phyloP scores from a whole-genome alignment of 2,888 invertebrate species.

The Caradrina kadenii region DNA sequence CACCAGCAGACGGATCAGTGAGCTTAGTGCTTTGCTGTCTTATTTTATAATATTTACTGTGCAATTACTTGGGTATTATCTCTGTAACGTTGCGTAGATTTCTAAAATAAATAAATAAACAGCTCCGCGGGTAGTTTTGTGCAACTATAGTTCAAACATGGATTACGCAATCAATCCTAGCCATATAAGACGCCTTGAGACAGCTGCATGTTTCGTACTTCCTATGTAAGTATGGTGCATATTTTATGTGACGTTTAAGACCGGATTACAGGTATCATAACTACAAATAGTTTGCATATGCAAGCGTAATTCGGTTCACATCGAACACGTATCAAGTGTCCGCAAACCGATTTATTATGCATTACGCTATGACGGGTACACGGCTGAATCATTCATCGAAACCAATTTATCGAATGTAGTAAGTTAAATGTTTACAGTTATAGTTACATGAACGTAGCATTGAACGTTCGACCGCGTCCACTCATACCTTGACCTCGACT shows the following conservation, averaged over 20 bases:
- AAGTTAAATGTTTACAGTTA: conserved; percentile 49
- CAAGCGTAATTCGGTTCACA: conserved; percentile 46
- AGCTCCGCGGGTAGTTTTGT: conserved; percentile 28
- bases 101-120: background rate
- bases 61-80: background rate
- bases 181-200: conserved; percentile 70
- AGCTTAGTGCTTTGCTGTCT: conserved; percentile 20
- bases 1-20: conserved; percentile 65
- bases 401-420: conserved; percentile 26
- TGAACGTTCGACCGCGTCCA: conserved; percentile 57
- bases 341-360: conserved; percentile 41
- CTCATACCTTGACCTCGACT: conserved; percentile 83
- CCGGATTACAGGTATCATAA: conserved; percentile 71
- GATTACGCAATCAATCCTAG: conserved; percentile 72
- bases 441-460: conserved; percentile 36
- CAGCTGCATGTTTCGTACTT: conserved; percentile 71
- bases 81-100: background rate
- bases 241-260: conserved; percentile 76
- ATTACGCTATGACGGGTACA: conserved; percentile 42
- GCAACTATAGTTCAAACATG: conserved; percentile 52
- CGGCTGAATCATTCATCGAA: conserved; percentile 40
- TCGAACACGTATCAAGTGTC: conserved; percentile 41
- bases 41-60: background rate
- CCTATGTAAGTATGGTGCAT: conserved; percentile 70
- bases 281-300: conserved; percentile 48